A percentile compares a stretch with the other conserved stretches of the same genome.
Conservation (phyloP, 2,888 invertebrate species). For the Drosophila percnosoma region DNA sequence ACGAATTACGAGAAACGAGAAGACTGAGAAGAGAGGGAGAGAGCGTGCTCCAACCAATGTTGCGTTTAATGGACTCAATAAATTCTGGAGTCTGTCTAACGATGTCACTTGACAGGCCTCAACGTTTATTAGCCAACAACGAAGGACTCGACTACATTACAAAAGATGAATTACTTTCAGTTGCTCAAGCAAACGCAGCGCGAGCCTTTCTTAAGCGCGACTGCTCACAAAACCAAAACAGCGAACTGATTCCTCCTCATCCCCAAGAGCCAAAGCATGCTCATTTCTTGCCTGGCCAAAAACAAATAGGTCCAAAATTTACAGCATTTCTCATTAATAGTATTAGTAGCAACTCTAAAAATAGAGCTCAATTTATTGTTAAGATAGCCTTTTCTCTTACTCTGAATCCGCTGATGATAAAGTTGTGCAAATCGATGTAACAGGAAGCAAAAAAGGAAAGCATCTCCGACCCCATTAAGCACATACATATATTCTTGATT, state of each 20-base stretch:
- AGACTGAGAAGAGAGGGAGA: neutral
- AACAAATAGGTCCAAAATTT: neutral
- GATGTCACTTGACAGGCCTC: slow-evolving; percentile 32
- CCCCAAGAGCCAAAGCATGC: neutral
- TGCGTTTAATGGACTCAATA: slow-evolving; percentile 77
- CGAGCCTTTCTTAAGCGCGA: neutral
- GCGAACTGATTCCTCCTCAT: slow-evolving; percentile 1
- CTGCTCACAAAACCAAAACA: slow-evolving; percentile 3
- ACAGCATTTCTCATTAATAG: neutral
- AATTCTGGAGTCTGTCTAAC: slow-evolving; percentile 65
- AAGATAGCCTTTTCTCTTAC: neutral
- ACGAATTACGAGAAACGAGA: slow-evolving; percentile 5
- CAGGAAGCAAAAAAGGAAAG: neutral
- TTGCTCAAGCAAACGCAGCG: neutral
- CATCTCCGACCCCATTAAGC: neutral
- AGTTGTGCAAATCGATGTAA: neutral
- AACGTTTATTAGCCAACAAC: slow-evolving; percentile 36
- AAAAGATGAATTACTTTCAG: slow-evolving; percentile 36
- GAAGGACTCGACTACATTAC: slow-evolving; percentile 19
- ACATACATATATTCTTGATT: neutral
- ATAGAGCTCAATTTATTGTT: neutral
- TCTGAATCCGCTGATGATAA: neutral
- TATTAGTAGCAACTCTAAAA: neutral
- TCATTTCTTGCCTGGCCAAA: neutral
- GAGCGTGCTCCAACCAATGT: slow-evolving; percentile 50